Base-by-base conservation (phyloP, 2,888 invertebrate species). In the Bellardia pandia region DNA sequence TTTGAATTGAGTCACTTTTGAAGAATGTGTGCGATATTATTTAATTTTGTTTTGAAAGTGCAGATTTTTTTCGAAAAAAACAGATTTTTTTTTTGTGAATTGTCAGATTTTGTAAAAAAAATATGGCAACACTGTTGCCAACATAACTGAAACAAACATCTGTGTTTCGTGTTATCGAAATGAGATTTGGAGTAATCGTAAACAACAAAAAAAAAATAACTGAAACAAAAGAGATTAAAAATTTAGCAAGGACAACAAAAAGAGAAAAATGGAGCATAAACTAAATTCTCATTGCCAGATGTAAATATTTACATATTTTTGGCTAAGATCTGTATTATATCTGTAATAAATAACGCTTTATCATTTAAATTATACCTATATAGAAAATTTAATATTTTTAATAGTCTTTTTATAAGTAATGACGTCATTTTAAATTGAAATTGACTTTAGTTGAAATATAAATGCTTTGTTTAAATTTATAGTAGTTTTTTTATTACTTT, bases 201-300 rank as follows among this genome's bases (percentile, higher is more conserved):
- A n/a, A n/a, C n/a, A n/a, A n/a, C n/a, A n/a, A n/a, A n/a, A n/a
- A n/a, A n/a, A n/a, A n/a, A 37, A 69, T 7, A 14, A 51, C 5
- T 14, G 0, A 37, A 33, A 3, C 16, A n/a, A 13, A 7, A 33
- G 11, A 37, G 7, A 5, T 45, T 45, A 8, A 45, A 45, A 11
- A 51, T 33, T 48, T 69, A 69, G 48, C 68, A 14, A 14, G 51
- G 69, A 51, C 69, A 51, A 30, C 45, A 30, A 14, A 30, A 68
- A 14, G n/a, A 13, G 11, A 68, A 7, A 37, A 37, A 37, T 37
- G 37, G 37, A 7, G n/a, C 30, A n/a, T n/a, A 30, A 3, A 45
- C 11, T 51, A n/a, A 51, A 37, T 69, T 69, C n/a, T 69, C 11
- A n/a, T 69, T 69, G 51, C 69, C 69, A 69, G 37, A 37, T 69